A percentile compares a stretch with the other conserved stretches of the same genome.
phyloP scores from a whole-genome alignment of 2,797 vertebrate species.

The Myoxocephalus aenaeus region DNA sequence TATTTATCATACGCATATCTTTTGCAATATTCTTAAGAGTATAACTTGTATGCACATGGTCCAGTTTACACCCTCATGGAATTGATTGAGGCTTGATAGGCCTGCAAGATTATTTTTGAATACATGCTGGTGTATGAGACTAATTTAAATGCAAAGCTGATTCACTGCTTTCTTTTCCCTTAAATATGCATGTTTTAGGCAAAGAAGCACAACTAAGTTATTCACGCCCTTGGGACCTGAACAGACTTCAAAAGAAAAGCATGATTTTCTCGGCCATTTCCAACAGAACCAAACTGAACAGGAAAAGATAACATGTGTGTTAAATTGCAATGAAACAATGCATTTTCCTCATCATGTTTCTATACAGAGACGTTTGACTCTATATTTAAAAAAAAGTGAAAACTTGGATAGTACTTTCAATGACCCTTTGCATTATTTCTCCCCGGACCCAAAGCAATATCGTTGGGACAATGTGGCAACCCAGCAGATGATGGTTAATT shows the following conservation, averaged over 20 bases:
- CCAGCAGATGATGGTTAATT: slow-evolving; percentile 52
- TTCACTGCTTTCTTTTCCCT: slow-evolving; percentile 64
- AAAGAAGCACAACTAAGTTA: slow-evolving; percentile 69
- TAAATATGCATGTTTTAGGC: slow-evolving; percentile 70
- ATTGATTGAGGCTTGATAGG: slow-evolving; percentile 32
- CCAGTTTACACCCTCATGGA: slow-evolving; percentile 36
- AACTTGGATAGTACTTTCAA: slow-evolving; percentile 43
- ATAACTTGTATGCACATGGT: neutral
- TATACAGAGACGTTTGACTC: slow-evolving; percentile 25
- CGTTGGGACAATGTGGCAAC: slow-evolving; percentile 23
- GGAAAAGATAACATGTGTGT: slow-evolving; percentile 49
- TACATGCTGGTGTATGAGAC: slow-evolving; percentile 38
- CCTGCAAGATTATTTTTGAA: slow-evolving; percentile 55
- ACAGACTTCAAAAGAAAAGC: slow-evolving; percentile 72
- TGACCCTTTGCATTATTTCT: slow-evolving; percentile 47
- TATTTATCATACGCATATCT: slow-evolving; percentile 8
- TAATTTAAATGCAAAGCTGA: slow-evolving; percentile 75
- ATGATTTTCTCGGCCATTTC: slow-evolving; percentile 56
- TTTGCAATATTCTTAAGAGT: slow-evolving; percentile 3
- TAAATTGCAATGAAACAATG: slow-evolving; percentile 48
- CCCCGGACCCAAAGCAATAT: slow-evolving; percentile 26
- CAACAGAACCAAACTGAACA: slow-evolving; percentile 47
- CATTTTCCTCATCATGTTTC: slow-evolving; percentile 31
- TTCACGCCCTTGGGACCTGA: slow-evolving; percentile 65
- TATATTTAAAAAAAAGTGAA: slow-evolving; percentile 8